phyloP scores from a whole-genome alignment of 2,888 invertebrate genomes.

The Erannis defoliaria region DNA sequence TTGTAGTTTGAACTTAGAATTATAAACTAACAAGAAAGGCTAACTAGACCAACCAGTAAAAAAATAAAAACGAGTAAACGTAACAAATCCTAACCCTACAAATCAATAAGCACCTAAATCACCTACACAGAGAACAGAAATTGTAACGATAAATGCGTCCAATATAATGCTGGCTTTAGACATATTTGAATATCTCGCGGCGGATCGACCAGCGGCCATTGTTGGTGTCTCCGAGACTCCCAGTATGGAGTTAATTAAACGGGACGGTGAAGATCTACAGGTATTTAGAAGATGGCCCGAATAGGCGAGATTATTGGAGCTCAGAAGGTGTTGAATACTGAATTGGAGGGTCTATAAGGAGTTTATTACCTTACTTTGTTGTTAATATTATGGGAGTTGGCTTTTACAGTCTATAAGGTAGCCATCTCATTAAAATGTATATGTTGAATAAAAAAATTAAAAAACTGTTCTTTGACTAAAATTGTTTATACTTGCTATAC shows the following conservation, averaged over 20 bases:
- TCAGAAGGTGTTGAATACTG: constrained; percentile 56
- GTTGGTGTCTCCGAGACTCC: constrained; percentile 66
- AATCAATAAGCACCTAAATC: constrained; percentile 28
- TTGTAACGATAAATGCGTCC: constrained; percentile 55
- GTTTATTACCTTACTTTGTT: constrained; percentile 39
- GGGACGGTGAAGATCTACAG: constrained; percentile 77
- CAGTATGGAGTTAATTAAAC: constrained; percentile 86
- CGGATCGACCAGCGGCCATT: constrained; percentile 78
- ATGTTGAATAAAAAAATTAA: no score
- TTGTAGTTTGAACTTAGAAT: no score
- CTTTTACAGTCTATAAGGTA: not conserved
- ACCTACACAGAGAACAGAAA: constrained; percentile 22
- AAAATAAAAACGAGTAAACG: not conserved
- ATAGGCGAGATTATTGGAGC: constrained; percentile 58
- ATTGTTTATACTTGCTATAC: no score
- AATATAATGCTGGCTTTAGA: constrained; percentile 78
- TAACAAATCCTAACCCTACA: constrained; percentile 5
- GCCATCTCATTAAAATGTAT: not conserved
- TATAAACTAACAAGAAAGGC: not conserved
- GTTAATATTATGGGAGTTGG: constrained; percentile 16
- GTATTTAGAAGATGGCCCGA: constrained; percentile 74
- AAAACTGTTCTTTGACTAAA: no score
- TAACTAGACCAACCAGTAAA: not conserved
- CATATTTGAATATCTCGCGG: constrained; percentile 85
- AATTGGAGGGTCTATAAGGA: constrained; percentile 43